Percentiles rank a stretch among this genome's conserved stretches.
Evolutionary conservation across 2,888 invertebrate species (phyloP).

Genomic region (Leptinotarsa juncta): DNA sequence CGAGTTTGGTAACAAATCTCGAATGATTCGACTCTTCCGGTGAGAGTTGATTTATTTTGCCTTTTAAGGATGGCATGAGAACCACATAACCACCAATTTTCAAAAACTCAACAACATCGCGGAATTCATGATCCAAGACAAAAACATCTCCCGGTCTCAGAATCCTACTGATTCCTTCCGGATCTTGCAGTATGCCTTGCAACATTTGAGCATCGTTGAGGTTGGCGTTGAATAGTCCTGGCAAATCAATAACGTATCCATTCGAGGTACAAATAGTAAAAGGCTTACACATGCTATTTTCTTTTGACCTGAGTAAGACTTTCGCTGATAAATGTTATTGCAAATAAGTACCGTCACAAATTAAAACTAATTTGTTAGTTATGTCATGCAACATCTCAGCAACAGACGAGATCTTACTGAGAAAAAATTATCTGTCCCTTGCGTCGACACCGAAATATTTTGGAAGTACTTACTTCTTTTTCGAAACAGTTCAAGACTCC

Average conservation of each 20-base stretch:
- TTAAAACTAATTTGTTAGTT: neutral
- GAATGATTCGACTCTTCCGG: neutral
- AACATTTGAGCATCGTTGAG: neutral
- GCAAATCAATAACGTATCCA: neutral
- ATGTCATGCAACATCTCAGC: too few relatives aligned
- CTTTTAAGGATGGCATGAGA: neutral
- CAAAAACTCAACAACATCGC: neutral
- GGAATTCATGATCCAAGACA: neutral
- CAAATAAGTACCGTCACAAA: neutral
- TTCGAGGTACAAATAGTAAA: neutral
- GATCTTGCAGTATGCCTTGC: neutral
- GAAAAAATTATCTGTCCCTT: neutral
- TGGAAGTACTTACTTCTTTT: neutral
- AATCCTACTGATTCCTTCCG: neutral
- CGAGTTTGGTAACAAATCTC: neutral
- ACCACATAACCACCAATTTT: neutral
- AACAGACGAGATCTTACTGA: neutral
- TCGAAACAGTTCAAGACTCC: neutral
- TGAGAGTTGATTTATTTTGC: neutral
- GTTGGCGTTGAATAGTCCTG: neutral
- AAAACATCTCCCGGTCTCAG: neutral
- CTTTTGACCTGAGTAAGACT: neutral
- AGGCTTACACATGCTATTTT: neutral
- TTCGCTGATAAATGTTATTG: neutral
- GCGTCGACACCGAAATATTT: neutral